phyloP scores from a whole-genome alignment of 2,888 invertebrate species.

The Cremastinae sp. region DNA sequence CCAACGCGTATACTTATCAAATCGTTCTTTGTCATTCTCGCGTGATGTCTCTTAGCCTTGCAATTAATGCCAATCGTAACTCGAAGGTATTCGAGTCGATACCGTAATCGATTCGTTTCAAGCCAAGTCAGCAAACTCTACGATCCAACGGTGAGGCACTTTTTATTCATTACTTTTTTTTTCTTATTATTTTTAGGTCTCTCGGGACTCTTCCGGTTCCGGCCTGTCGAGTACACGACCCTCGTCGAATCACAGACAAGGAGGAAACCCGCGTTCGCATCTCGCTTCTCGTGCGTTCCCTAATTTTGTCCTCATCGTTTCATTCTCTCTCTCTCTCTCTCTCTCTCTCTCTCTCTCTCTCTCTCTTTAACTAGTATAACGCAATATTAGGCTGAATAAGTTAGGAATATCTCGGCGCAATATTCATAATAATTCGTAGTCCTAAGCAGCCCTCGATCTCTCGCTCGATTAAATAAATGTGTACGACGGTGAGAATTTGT shows the following conservation, averaged over 20 bases:
- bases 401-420: conserved; percentile 65
- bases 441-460: conserved; percentile 41
- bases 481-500: conserved; percentile 30
- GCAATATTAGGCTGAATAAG: conserved; percentile 68
- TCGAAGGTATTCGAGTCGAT: conserved; percentile 41
- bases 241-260: conserved; percentile 64
- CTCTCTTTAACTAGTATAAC: conserved; percentile 43
- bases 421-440: conserved; percentile 52
- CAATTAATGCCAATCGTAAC: conserved; percentile 33
- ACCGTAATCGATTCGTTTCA: conserved; percentile 58
- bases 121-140: conserved; percentile 63
- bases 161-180: conserved; percentile 28
- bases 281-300: conserved; percentile 59
- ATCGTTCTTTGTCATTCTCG: conserved; percentile 61
- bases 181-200: conserved; percentile 67
- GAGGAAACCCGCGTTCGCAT: conserved; percentile 42
- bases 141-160: conserved; percentile 77
- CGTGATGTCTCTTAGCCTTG: conserved; percentile 49
- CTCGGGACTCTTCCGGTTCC: conserved; percentile 71
- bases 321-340: conserved; percentile 35
- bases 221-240: conserved; percentile 49
- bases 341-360: conserved; percentile 26
- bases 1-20: conserved; percentile 48
- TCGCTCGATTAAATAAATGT: conserved; percentile 46
- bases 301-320: conserved; percentile 10